Evolutionary conservation across 2,113 vertebrate species (phyloP).

Genomic region (Odocoileus virginianus): DNA sequence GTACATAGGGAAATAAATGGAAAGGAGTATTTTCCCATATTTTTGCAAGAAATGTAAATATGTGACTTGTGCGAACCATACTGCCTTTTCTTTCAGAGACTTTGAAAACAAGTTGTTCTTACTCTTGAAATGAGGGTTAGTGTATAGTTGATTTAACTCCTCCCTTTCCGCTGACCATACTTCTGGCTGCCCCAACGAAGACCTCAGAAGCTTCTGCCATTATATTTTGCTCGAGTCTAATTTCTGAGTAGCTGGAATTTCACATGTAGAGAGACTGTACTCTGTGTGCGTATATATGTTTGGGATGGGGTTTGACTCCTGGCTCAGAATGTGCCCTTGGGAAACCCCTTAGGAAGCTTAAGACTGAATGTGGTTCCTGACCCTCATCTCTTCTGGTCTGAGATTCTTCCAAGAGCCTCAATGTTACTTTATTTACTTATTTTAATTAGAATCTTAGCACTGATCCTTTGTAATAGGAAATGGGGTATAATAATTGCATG

Average conservation of each 20-base stretch:
- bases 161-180: neutral
- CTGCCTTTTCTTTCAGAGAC: neutral
- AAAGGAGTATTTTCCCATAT: neutral
- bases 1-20: neutral
- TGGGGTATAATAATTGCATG: neutral
- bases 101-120: neutral
- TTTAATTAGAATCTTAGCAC: conserved; percentile 6
- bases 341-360: neutral
- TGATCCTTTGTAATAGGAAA: neutral
- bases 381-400: neutral
- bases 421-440: neutral
- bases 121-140: neutral
- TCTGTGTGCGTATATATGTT: neutral
- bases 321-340: neutral
- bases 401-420: neutral
- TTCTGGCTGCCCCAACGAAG: neutral
- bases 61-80: neutral
- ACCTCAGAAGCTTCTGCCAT: neutral
- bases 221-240: neutral
- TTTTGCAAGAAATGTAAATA: neutral
- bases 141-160: neutral
- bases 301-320: neutral
- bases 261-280: neutral
- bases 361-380: neutral
- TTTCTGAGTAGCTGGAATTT: neutral